Percentiles rank a stretch among this genome's conserved stretches.
These are phyloP conservation scores for Tympanoctomys barrerae DNA, from an alignment of 2,797 vertebrate genomes.

Conservation along the genomic window DNA sequence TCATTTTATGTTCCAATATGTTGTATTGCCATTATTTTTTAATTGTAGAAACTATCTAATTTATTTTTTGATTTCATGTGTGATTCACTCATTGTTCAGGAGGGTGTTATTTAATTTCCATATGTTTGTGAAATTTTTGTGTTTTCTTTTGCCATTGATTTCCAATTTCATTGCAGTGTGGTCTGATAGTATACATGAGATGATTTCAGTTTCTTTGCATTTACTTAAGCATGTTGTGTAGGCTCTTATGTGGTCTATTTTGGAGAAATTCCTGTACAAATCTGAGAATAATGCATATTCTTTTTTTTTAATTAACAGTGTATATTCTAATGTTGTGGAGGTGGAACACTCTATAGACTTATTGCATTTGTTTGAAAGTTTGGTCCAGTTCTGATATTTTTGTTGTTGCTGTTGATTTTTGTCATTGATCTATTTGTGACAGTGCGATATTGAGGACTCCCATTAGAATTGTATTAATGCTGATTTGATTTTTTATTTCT, in stretches of 20 bases:
- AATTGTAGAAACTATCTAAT: neutral
- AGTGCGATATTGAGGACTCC: neutral
- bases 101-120: neutral
- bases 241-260: neutral
- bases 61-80: neutral
- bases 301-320: too few relatives aligned
- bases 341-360: neutral
- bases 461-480: neutral
- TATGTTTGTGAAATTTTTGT: neutral
- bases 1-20: neutral
- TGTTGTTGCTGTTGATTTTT: neutral
- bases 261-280: neutral
- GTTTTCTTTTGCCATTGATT: neutral
- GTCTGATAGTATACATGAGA: too few relatives aligned
- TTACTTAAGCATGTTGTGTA: neutral
- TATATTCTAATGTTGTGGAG: neutral
- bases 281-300: neutral
- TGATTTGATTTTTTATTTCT: neutral
- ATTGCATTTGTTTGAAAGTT: neutral
- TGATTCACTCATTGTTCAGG: neutral
- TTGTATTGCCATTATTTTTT: neutral
- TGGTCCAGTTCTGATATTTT: neutral
- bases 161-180: neutral
- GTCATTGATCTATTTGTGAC: neutral
- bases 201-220: too few relatives aligned